A percentile compares a stretch with the other conserved stretches of the same genome.
These are phyloP conservation scores for Tuta absoluta DNA, from an alignment of 2,888 invertebrate genomes.

Conservation along the genomic window DNA sequence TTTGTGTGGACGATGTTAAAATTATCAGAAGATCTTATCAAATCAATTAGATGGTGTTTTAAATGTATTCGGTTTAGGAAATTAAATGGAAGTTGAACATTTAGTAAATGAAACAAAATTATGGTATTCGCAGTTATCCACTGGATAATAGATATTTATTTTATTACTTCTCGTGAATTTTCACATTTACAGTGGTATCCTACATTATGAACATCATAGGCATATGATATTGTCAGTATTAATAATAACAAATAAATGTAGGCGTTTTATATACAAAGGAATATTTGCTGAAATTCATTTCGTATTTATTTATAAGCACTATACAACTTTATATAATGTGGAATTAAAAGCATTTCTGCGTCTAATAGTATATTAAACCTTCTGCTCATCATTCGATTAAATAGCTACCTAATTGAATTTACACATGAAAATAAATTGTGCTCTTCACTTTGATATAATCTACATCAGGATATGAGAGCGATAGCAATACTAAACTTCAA, in stretches of 20 bases:
- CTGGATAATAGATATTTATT: conserved; percentile 73
- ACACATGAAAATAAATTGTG: conserved; percentile 54
- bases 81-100: neutral
- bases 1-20: neutral
- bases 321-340: conserved; percentile 72
- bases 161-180: conserved; percentile 53
- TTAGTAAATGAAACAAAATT: conserved; percentile 63
- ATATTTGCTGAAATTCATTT: conserved; percentile 49
- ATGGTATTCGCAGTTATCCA: conserved; percentile 76
- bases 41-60: neutral
- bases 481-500: conserved; percentile 7
- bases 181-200: conserved; percentile 73
- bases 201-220: conserved; percentile 76
- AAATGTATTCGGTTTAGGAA: neutral
- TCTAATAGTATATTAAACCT: conserved; percentile 38
- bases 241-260: conserved; percentile 69
- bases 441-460: conserved; percentile 40
- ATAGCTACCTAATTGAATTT: conserved; percentile 52
- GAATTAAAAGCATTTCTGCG: conserved; percentile 61
- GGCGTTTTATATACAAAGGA: conserved; percentile 69
- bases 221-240: conserved; percentile 71
- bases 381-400: conserved; percentile 42
- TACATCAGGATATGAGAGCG: conserved; percentile 37
- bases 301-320: conserved; percentile 71
- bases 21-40: neutral